These are phyloP conservation scores for Villa cingulata DNA, from an alignment of 2,888 invertebrate species.

Conservation along the genomic window DNA sequence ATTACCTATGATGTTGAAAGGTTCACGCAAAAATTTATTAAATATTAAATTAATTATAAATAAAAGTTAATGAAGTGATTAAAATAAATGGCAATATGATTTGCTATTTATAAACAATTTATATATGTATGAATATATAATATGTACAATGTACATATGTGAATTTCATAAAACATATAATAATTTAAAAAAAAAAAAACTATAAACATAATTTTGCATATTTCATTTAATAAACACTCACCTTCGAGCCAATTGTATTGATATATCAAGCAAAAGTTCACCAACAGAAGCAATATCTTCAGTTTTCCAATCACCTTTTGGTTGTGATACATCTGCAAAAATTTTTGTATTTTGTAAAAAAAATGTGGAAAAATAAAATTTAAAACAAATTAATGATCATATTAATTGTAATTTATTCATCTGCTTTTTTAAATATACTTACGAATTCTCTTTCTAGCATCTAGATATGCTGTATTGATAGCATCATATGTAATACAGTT, in stretches of 20 bases:
- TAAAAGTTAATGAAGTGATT: too few species aligned
- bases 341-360: too few species aligned
- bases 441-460: slow-evolving; percentile 78
- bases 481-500: slow-evolving; percentile 84
- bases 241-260: slow-evolving; percentile 69
- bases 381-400: neutral
- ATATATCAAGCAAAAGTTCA: slow-evolving; percentile 72
- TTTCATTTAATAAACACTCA: slow-evolving; percentile 43
- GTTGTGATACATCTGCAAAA: slow-evolving; percentile 58
- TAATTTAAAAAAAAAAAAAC: too few species aligned
- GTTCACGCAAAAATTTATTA: too few species aligned
- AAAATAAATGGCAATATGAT: too few species aligned
- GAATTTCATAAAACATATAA: too few species aligned
- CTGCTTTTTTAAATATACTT: slow-evolving; percentile 37
- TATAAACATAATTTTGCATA: too few species aligned
- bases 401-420: neutral
- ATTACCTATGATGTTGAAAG: too few species aligned
- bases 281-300: slow-evolving; percentile 78
- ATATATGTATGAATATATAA: too few species aligned
- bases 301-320: slow-evolving; percentile 69
- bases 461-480: slow-evolving; percentile 74
- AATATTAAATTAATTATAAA: too few species aligned
- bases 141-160: too few species aligned
- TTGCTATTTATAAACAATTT: too few species aligned
- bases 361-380: neutral